Conservation (phyloP, 2,888 invertebrate species). For the Stenchaetothrips biformis region DNA sequence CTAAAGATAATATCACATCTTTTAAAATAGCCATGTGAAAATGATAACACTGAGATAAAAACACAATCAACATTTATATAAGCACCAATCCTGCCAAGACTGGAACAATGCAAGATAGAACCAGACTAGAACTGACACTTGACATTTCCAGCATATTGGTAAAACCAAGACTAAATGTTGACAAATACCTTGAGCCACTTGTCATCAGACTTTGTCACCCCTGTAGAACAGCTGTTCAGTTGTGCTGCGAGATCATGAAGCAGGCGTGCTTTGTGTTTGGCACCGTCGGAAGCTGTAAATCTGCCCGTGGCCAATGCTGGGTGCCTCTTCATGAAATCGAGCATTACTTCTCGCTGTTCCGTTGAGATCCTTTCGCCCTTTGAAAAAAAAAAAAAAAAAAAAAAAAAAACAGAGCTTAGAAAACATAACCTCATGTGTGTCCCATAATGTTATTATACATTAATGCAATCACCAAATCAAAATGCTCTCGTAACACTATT, state of each 20-base stretch:
- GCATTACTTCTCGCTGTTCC: background rate
- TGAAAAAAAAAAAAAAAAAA: background rate
- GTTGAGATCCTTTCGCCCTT: slow-evolving; percentile 7
- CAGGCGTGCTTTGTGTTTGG: slow-evolving; percentile 5
- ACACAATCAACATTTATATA: background rate
- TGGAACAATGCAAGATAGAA: slow-evolving; percentile 1
- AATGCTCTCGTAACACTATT: background rate
- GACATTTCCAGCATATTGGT: background rate
- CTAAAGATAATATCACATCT: background rate
- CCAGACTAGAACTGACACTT: background rate
- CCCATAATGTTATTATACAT: background rate
- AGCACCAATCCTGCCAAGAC: slow-evolving; percentile 17
- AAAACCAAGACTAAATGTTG: background rate
- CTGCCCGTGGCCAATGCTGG: slow-evolving; percentile 7
- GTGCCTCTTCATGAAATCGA: slow-evolving; percentile 8
- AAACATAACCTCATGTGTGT: slow-evolving; percentile 9
- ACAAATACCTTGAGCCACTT: background rate
- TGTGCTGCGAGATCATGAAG: slow-evolving; percentile 3
- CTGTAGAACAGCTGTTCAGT: slow-evolving; percentile 7
- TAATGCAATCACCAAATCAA: slow-evolving; percentile 1
- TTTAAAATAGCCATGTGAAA: background rate
- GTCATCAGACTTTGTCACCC: slow-evolving; percentile 11
- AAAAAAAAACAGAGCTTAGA: slow-evolving; percentile 1
- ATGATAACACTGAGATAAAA: slow-evolving; percentile 1
- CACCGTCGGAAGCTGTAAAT: slow-evolving; percentile 10